phyloP scores from a whole-genome alignment of 2,113 vertebrate species.

The Mastomys natalensis region DNA sequence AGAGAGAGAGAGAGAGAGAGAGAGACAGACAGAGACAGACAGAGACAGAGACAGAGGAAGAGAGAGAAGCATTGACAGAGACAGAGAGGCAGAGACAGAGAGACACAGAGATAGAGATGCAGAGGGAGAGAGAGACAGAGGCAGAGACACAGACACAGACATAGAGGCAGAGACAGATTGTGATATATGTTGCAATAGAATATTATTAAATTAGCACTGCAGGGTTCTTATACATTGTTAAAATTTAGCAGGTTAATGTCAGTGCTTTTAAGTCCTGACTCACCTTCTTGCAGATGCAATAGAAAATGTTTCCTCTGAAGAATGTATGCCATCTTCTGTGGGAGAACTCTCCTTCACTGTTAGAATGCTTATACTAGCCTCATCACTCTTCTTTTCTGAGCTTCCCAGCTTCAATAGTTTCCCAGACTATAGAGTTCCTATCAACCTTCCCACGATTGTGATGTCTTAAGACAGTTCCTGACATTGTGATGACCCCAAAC shows the following conservation, averaged over 20 bases:
- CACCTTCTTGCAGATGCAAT: neutral
- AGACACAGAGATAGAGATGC: no score
- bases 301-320: neutral
- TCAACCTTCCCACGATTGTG: neutral
- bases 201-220: slow-evolving; percentile 31
- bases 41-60: no score
- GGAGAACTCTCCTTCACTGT: neutral
- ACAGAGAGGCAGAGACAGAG: no score
- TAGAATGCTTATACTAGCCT: neutral
- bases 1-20: no score
- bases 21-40: no score
- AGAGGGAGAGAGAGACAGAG: neutral
- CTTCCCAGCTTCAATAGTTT: neutral
- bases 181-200: neutral
- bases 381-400: neutral
- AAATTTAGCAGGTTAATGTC: neutral
- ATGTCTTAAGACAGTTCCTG: neutral
- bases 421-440: neutral
- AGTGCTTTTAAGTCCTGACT: neutral
- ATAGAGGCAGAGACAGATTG: neutral
- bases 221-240: slow-evolving; percentile 44
- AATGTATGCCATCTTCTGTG: neutral
- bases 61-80: no score
- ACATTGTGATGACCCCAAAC: neutral
- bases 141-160: neutral